Percentiles rank a stretch among this genome's conserved stretches.
These are phyloP conservation scores for Pantherophis guttatus DNA, from an alignment of 2,113 vertebrate genomes.

Conservation along the genomic window DNA sequence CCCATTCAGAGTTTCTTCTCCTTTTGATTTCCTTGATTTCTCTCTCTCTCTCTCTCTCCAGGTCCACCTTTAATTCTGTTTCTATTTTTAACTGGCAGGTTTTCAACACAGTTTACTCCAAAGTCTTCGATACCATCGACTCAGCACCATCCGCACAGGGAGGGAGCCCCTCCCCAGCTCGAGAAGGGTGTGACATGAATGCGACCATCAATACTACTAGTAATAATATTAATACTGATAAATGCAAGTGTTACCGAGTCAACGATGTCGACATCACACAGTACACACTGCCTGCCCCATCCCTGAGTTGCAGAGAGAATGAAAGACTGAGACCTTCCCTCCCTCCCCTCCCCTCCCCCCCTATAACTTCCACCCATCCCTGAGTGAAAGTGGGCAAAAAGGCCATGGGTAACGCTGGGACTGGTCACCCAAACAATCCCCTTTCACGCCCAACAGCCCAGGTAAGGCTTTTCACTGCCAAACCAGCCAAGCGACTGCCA, in stretches of 20 bases:
- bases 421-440: neutral
- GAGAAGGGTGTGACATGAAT: slow-evolving; percentile 29
- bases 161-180: slow-evolving; percentile 38
- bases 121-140: slow-evolving; percentile 59
- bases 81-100: neutral
- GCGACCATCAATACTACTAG: slow-evolving; percentile 32
- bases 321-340: neutral
- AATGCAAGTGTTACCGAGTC: slow-evolving; percentile 19
- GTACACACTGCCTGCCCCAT: slow-evolving; percentile 8
- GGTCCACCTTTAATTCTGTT: neutral
- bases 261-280: slow-evolving; percentile 24
- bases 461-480: slow-evolving; percentile 21
- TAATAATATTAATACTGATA: slow-evolving; percentile 33
- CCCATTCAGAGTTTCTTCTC: neutral
- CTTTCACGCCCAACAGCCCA: neutral
- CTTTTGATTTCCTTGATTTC: no score
- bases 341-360: neutral
- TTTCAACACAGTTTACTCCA: slow-evolving; percentile 25
- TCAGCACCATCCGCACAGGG: slow-evolving; percentile 63
- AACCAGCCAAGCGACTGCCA: slow-evolving; percentile 18
- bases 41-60: no score
- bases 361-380: neutral
- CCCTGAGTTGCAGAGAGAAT: slow-evolving; percentile 8
- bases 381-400: no score
- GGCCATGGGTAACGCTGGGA: neutral